Conservation (phyloP, 2,888 invertebrate genomes). For the Pterostichus madidus region DNA sequence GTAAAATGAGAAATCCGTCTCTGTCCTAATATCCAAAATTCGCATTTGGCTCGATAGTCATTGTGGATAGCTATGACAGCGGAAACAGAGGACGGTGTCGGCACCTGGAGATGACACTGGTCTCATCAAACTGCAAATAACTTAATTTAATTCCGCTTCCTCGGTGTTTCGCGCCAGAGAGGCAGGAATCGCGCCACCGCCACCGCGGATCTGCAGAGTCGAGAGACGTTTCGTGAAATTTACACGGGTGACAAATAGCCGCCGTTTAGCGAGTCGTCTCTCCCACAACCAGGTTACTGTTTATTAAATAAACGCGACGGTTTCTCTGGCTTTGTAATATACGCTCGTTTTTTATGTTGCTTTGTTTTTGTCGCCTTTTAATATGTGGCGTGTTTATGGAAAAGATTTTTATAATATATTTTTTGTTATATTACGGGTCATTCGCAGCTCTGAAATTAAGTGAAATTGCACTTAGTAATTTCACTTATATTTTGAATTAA, state of each 20-base stretch:
- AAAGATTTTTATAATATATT: conserved; percentile 25
- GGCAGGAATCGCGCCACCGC: conserved; percentile 33
- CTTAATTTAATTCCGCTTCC: conserved; percentile 54
- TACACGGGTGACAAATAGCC: conserved; percentile 53
- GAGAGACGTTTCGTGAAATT: conserved; percentile 42
- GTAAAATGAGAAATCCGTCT: background rate
- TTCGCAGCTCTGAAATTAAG: too few species aligned
- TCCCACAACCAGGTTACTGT: conserved; percentile 37
- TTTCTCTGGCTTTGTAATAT: conserved; percentile 20
- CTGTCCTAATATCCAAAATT: background rate
- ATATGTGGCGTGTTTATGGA: background rate
- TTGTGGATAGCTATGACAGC: conserved; percentile 5
- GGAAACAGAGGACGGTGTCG: conserved; percentile 20
- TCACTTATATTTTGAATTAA: too few species aligned
- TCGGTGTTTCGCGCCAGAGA: conserved; percentile 40
- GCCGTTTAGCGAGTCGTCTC: conserved; percentile 37
- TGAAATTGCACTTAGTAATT: background rate
- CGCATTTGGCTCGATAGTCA: conserved; percentile 30
- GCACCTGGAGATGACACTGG: conserved; percentile 43
- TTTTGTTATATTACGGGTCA: too few species aligned
- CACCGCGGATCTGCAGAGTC: background rate
- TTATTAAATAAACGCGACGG: conserved; percentile 52
- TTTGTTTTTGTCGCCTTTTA: conserved; percentile 14
- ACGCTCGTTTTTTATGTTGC: conserved; percentile 7
- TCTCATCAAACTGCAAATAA: conserved; percentile 59